Evolutionary conservation across 2,888 invertebrate species (phyloP), one percentile per base, ranked within the genome.

Genomic region (Cerceris ruficornis): DNA sequence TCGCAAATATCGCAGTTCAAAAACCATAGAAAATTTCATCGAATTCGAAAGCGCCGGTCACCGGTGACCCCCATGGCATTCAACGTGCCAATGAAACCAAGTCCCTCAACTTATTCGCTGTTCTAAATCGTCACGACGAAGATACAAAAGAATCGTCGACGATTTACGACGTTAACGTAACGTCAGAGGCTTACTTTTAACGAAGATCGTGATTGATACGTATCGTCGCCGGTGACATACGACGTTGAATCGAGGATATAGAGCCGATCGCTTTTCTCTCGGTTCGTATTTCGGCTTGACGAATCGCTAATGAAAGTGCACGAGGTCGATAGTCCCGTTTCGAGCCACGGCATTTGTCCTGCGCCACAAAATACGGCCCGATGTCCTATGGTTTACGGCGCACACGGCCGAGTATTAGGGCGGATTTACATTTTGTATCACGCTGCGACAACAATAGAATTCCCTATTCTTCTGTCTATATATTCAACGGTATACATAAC

Each of bases 241-340:
- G 49, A n/a, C 14, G 42, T 9, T 7, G 11, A 7, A 42, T 60
- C 43, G 43, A 60, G 9, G n/a, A 14, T 8, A 39, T 42, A 7
- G 11, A 7, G 11, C n/a, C 28, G 62, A 39, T 52, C 42, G 52
- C 39, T n/a, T 41, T 28, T 39, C 49, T 14, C 50, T 50, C 7
- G 17, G 54, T 41, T 61, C 69, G 60, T 61, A 61, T 61, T 60
- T 69, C 69, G 41, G 41, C 11, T 61, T 69, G 69, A 69, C 55
- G 69, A 54, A 69, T 69, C 61, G 69, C 69, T 60, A 69, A 61
- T 69, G 69, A 61, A 69, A 61, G 54, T 55, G 55, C 15, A 55
- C 54, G n/a, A 43, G 54, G 13, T 61, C 60, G 50, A 59, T 60
- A 43, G 49, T 54, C 28, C 17, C 60, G 14, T 54, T 54, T 13